A percentile compares a stretch with the other conserved stretches of the same genome.
Conservation (phyloP, 2,888 invertebrate species). For the Pecten maximus region DNA sequence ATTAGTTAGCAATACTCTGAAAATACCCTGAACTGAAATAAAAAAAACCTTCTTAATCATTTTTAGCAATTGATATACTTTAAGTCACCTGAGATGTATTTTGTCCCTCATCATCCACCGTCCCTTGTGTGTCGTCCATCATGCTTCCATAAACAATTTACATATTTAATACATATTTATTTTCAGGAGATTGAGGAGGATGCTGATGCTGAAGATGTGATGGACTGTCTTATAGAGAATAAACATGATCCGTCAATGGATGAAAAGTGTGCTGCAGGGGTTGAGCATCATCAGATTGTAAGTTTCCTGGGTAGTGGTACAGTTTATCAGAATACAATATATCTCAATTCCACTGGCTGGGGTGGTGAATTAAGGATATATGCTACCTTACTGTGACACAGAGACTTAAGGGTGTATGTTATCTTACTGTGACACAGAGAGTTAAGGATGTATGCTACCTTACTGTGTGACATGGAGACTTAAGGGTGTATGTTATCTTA, state of each 20-base stretch:
- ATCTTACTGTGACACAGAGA: too few species aligned
- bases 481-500: not conserved
- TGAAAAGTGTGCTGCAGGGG: slow-evolving; percentile 93
- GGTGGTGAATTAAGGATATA: not conserved
- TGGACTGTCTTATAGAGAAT: slow-evolving; percentile 96
- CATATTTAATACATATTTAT: not conserved
- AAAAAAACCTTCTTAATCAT: too few species aligned
- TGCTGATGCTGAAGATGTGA: slow-evolving; percentile 88
- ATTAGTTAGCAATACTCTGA: too few species aligned
- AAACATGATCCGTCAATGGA: slow-evolving; percentile 93
- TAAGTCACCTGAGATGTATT: too few species aligned
- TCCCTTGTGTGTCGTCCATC: too few species aligned
- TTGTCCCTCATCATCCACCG: too few species aligned
- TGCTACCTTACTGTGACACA: not conserved
- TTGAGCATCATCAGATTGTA: slow-evolving; percentile 97
- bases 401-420: not conserved
- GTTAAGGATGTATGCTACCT: too few species aligned
- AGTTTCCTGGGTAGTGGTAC: slow-evolving; percentile 48
- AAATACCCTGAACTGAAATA: too few species aligned
- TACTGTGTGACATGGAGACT: too few species aligned
- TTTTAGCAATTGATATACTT: too few species aligned
- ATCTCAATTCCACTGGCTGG: too few species aligned
- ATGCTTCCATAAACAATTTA: too few species aligned
- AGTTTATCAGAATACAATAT: not conserved
- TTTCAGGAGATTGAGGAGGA: slow-evolving; percentile 72